Base-by-base conservation (phyloP, 2,888 invertebrate genomes). In the Apamea monoglypha region DNA sequence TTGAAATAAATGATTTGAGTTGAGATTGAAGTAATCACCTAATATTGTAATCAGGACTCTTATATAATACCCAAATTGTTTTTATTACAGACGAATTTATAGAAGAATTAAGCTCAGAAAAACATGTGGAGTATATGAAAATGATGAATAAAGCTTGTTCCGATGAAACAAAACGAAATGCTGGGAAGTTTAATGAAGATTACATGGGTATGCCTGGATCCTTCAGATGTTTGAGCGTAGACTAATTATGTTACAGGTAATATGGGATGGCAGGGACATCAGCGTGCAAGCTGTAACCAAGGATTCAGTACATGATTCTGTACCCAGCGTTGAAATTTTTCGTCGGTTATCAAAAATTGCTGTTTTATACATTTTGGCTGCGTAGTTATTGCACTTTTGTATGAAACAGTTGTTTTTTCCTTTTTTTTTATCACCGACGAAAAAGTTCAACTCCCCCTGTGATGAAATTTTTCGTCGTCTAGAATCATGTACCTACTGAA, bases 141-240 rank as follows among this genome's bases (percentile, higher is more conserved):
- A 86, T 86, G 40, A 91, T 92, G 90, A 90, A 86, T 12, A 83
- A 88, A 36, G 90, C 91, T 0, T 74, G 88, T 16, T 93, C 94
- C 0, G 91, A 95, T 67, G 95, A 95, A 85, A 73, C 90, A 0
- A 79, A 80, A 6, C 89, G 95, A 80, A 76, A 74, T 0, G 80
- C 77, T 0, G 86, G 87, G 0, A 87, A 88, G 44, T 93, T 94
- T 73, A 93, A 92, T 32, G 91, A 92, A 14, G 91, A 93, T 29
- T 92, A 91, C 29, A 75, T 92, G 63, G 94, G 94, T 7, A 91
- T 92, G 88, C 92, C 94, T 4, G 94, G 94, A 1, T 91, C 95
- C 0, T 94, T 94, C 76, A 91, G 94, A 81, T 81, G 87, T 56
- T 81, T 94, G n/a, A 90, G 74, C 66, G 90, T 93, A 0, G 94